These are phyloP conservation scores for Alitta virens DNA, from an alignment of 2,888 invertebrate genomes.

Conservation along the genomic window DNA sequence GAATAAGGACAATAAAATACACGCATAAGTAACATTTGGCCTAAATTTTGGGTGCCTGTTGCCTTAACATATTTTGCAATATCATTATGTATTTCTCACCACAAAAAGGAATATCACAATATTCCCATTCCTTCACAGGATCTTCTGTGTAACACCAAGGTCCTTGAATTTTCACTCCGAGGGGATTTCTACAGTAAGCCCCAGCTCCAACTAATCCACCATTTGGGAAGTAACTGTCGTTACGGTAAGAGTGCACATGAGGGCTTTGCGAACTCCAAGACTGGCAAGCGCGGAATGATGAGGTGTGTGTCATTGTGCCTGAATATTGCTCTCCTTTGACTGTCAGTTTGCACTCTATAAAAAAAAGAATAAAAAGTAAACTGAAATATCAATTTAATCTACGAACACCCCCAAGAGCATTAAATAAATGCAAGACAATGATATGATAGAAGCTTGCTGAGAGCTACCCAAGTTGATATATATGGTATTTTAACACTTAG, in stretches of 20 bases:
- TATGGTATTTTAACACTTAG: too few species aligned
- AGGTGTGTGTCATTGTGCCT: background rate
- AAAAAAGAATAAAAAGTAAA: background rate
- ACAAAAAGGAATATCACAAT: constrained; percentile 12
- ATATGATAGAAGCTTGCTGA: too few species aligned
- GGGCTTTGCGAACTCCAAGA: constrained; percentile 12
- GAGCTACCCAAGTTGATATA: too few species aligned
- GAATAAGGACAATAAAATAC: background rate
- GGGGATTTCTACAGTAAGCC: constrained; percentile 10
- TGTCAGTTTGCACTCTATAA: constrained; percentile 5
- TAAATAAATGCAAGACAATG: too few species aligned
- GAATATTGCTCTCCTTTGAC: constrained; percentile 1
- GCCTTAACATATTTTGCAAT: too few species aligned
- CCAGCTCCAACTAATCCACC: background rate
- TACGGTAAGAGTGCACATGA: constrained; percentile 1
- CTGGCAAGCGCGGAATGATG: background rate
- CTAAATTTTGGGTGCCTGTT: too few species aligned
- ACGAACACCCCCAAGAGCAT: too few species aligned
- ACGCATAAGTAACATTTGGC: background rate
- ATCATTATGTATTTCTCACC: too few species aligned
- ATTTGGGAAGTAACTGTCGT: background rate
- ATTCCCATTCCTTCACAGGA: constrained; percentile 3
- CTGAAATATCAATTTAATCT: too few species aligned
- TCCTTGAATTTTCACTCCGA: background rate
- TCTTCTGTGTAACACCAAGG: constrained; percentile 17